These are phyloP conservation scores for Drosophila varians DNA, from an alignment of 1,140 invertebrate genomes.

Conservation along the genomic window DNA sequence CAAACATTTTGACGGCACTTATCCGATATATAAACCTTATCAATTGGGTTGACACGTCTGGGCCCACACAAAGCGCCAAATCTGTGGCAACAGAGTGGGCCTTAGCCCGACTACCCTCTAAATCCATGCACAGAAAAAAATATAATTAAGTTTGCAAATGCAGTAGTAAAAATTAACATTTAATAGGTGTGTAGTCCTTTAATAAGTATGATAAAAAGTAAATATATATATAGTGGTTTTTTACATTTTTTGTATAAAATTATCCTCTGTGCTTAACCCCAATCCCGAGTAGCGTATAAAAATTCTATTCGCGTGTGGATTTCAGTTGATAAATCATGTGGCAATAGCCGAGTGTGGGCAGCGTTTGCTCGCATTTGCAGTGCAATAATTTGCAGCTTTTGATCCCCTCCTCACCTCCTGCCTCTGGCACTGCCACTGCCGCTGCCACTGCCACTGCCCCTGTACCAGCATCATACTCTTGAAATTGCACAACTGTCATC, in stretches of 20 bases:
- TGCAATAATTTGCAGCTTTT: slow-evolving; percentile 63
- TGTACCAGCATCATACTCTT: too few species aligned
- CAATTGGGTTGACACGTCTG: slow-evolving; percentile 47
- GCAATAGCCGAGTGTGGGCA: slow-evolving; percentile 51
- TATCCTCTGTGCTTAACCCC: slow-evolving; percentile 7
- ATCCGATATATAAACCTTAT: slow-evolving; percentile 63
- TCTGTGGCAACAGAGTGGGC: slow-evolving; percentile 29
- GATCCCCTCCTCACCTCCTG: neutral
- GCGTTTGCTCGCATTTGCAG: slow-evolving; percentile 17
- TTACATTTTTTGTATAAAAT: neutral
- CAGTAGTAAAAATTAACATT: too few species aligned
- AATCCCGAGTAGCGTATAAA: slow-evolving; percentile 44
- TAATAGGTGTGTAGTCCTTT: too few species aligned
- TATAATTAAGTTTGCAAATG: neutral
- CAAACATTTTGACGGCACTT: slow-evolving; percentile 58
- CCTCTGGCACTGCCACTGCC: neutral
- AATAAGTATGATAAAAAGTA: neutral
- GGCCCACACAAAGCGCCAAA: slow-evolving; percentile 37
- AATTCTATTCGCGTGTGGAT: slow-evolving; percentile 66
- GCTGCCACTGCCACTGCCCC: neutral
- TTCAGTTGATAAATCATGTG: slow-evolving; percentile 72
- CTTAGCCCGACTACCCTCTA: neutral
- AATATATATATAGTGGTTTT: neutral
- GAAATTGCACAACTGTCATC: slow-evolving; percentile 64
- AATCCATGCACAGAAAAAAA: slow-evolving; percentile 3